Evolutionary conservation across 2,797 vertebrate genomes (phyloP).

Genomic region (Gadopsis marmoratus): DNA sequence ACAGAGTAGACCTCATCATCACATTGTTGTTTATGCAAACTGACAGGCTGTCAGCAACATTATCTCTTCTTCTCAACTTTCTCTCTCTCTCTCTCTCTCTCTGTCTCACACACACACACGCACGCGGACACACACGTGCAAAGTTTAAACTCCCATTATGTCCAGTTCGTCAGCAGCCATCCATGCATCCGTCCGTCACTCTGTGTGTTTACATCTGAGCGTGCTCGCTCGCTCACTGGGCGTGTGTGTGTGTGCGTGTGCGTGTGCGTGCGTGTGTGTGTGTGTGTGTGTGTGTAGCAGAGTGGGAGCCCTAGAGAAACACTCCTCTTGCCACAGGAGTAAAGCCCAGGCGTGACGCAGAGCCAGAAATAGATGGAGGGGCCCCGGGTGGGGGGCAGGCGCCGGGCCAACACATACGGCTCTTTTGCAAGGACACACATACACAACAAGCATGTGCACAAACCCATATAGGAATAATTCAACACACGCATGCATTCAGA

Average conservation of each 20-base stretch:
- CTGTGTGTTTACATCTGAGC: slow-evolving; percentile 70
- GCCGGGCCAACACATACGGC: slow-evolving; percentile 35
- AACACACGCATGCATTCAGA: neutral
- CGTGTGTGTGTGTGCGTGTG: slow-evolving; percentile 38
- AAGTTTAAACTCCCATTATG: slow-evolving; percentile 58
- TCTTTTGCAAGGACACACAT: slow-evolving; percentile 65
- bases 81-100: neutral
- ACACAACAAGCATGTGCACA: neutral
- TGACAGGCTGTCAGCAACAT: slow-evolving; percentile 76
- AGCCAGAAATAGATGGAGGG: slow-evolving; percentile 99
- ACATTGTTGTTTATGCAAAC: slow-evolving; percentile 66
- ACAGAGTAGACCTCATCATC: slow-evolving; percentile 60
- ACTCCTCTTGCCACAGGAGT: slow-evolving; percentile 99
- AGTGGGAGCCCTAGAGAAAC: slow-evolving; percentile 99
- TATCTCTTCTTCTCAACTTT: slow-evolving; percentile 36
- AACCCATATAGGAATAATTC: neutral
- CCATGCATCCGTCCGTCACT: slow-evolving; percentile 38
- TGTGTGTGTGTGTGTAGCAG: slow-evolving; percentile 53
- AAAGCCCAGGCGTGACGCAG: slow-evolving; percentile 98
- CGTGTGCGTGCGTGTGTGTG: slow-evolving; percentile 25
- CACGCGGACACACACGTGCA: neutral
- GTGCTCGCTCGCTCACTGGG: slow-evolving; percentile 54
- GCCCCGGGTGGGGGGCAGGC: slow-evolving; percentile 86
- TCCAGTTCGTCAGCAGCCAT: slow-evolving; percentile 34
- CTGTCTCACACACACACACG: slow-evolving; percentile 1